phyloP scores from a whole-genome alignment of 2,797 vertebrate genomes.

The Sebastes matsubarae region DNA sequence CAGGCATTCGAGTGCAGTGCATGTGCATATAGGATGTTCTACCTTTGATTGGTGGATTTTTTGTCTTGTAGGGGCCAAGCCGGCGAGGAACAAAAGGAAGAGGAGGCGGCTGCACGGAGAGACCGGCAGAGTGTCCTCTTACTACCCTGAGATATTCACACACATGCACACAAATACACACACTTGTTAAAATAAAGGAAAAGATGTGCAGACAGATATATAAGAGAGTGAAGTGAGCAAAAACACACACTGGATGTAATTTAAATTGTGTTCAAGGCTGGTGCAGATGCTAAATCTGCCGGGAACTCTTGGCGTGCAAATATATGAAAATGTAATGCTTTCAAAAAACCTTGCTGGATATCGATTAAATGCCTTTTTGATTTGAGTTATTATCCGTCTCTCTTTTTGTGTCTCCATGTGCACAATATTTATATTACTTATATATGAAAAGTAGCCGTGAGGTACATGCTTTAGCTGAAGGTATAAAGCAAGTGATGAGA shows the following conservation, averaged over 20 bases:
- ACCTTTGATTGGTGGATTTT: slow-evolving; percentile 48
- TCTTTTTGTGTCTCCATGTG: slow-evolving; percentile 11
- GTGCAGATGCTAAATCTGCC: neutral
- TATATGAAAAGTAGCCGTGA: neutral
- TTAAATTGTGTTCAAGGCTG: slow-evolving; percentile 6
- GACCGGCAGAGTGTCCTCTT: slow-evolving; percentile 79
- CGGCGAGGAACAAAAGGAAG: slow-evolving; percentile 73
- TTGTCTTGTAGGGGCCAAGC: slow-evolving; percentile 60
- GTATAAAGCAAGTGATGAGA: slow-evolving; percentile 18
- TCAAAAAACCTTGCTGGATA: neutral
- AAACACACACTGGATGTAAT: neutral
- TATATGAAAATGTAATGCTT: slow-evolving; percentile 10
- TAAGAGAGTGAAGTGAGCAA: neutral
- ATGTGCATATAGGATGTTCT: neutral
- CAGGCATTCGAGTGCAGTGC: neutral
- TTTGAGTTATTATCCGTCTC: neutral
- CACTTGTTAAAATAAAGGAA: neutral
- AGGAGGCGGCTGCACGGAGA: slow-evolving; percentile 76
- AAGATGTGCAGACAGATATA: neutral
- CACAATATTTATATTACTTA: neutral
- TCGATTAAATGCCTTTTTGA: slow-evolving; percentile 31
- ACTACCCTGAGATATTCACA: slow-evolving; percentile 62
- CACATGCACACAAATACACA: neutral
- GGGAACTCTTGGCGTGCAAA: neutral
- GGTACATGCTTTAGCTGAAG: slow-evolving; percentile 16